phyloP scores from a whole-genome alignment of 2,888 invertebrate species.

The Aporophyla nigra region DNA sequence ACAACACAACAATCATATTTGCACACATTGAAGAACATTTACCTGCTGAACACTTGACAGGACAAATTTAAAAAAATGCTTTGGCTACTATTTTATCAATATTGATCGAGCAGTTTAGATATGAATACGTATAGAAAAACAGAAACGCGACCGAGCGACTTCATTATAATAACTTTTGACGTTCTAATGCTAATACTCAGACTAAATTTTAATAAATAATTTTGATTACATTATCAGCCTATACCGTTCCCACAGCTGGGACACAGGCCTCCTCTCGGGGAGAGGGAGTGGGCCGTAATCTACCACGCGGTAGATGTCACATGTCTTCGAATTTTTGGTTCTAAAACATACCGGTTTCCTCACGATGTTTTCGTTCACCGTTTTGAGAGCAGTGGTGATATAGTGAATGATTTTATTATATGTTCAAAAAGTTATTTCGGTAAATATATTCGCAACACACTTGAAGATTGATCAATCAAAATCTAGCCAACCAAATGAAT shows the following conservation, averaged over 20 bases:
- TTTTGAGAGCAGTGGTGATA: too few relatives aligned
- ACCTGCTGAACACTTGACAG: background rate
- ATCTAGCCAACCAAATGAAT: background rate
- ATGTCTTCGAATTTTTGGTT: too few relatives aligned
- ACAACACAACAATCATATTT: constrained; percentile 40
- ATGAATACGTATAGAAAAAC: background rate
- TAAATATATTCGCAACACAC: background rate
- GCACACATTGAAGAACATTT: constrained; percentile 11
- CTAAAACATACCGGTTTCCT: too few relatives aligned
- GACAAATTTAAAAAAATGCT: background rate
- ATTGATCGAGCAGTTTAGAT: background rate
- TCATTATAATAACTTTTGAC: background rate
- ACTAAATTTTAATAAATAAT: background rate
- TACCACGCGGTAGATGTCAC: too few relatives aligned
- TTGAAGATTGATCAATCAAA: constrained; percentile 4
- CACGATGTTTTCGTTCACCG: too few relatives aligned
- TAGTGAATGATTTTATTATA: too few relatives aligned
- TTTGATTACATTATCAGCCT: too few relatives aligned
- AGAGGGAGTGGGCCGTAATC: too few relatives aligned
- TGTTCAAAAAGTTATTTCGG: too few relatives aligned
- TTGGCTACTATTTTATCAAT: background rate
- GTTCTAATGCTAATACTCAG: background rate
- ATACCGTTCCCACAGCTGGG: too few relatives aligned
- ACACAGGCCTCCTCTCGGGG: too few relatives aligned
- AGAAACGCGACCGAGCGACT: background rate